Evolutionary conservation across 1,140 invertebrate genomes (phyloP).

Genomic region (Aphelinus certus): DNA sequence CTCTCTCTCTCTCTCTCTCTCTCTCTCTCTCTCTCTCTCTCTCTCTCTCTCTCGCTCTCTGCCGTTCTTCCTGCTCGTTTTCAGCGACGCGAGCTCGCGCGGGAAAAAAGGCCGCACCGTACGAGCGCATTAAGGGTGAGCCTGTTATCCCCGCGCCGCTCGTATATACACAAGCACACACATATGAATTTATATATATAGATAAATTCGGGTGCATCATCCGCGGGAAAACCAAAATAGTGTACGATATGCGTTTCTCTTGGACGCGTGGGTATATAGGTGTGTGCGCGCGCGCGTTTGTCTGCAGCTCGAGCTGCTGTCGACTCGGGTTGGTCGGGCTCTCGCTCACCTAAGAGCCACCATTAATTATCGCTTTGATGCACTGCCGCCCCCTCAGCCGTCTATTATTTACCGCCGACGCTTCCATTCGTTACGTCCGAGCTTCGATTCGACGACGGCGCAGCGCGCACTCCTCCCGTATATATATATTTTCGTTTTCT

Average conservation of each 20-base stretch:
- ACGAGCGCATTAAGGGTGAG: conserved; percentile 52
- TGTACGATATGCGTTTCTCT: too few species aligned
- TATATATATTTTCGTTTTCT: too few species aligned
- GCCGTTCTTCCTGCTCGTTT: too few species aligned
- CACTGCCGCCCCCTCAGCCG: conserved; percentile 47
- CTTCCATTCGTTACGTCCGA: not conserved
- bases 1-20: too few species aligned
- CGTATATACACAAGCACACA: not conserved
- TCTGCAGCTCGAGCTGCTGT: not conserved
- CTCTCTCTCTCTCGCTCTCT: not conserved
- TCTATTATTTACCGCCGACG: conserved; percentile 49
- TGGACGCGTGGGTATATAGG: too few species aligned
- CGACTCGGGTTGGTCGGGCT: conserved; percentile 32
- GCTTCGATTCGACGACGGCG: too few species aligned
- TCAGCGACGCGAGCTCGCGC: too few species aligned
- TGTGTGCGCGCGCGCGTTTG: conserved; percentile 9
- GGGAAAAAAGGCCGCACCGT: not conserved
- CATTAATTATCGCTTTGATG: conserved; percentile 63
- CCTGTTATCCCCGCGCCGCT: conserved; percentile 48
- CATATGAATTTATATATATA: too few species aligned
- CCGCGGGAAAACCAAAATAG: too few species aligned
- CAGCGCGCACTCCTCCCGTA: too few species aligned
- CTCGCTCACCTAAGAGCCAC: conserved; percentile 54
- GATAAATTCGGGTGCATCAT: too few species aligned
- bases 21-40: not conserved